Evolutionary conservation across 2,888 invertebrate species (phyloP), one percentile per base, ranked within the genome.

Genomic region (Oligia strigilis): DNA sequence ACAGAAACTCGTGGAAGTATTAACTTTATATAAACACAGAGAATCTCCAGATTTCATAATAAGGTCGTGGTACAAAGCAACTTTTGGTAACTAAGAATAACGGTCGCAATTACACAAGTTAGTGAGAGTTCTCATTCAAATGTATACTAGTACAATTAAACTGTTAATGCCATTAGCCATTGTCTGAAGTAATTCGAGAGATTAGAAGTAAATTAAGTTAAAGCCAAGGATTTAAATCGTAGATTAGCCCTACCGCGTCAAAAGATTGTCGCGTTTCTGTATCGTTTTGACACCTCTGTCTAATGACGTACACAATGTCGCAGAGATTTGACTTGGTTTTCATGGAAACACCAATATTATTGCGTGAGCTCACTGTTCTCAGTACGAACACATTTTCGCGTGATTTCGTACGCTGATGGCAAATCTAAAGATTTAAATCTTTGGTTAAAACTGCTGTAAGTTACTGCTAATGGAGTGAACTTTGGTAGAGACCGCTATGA

Each of bases 71-170:
- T 43, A 29, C 17, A 9, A n/a, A 69, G 46, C 40, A 78, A 83
- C 46, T 82, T 77, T 14, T 40, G 62, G 23, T 76, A 75, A 77
- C 77, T 82, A 49, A 86, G 78, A 81, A 75, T 81, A 75, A 87
- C 77, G 62, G 14, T 62, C 29, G 65, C 64, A 88, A 81, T 87
- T 81, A 86, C 67, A 62, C n/a, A 75, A 84, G 62, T 78, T 52
- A 40, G 46, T 13, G 55, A 40, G 64, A 77, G 58, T 77, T 75
- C 75, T 67, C 73, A 87, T 78, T 79, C 49, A 78, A 73, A 78
- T 83, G 49, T 67, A 43, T 40, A 80, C 71, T 52, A 14, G 46
- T 14, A 66, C 67, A 80, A 77, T 80, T 80, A 78, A 75, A 79
- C n/a, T 76, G 74, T 76, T 69, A 77, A 79, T 69, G 55, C 60